phyloP scores from a whole-genome alignment of 2,113 vertebrate genomes.

The Spheniscus mendiculus region DNA sequence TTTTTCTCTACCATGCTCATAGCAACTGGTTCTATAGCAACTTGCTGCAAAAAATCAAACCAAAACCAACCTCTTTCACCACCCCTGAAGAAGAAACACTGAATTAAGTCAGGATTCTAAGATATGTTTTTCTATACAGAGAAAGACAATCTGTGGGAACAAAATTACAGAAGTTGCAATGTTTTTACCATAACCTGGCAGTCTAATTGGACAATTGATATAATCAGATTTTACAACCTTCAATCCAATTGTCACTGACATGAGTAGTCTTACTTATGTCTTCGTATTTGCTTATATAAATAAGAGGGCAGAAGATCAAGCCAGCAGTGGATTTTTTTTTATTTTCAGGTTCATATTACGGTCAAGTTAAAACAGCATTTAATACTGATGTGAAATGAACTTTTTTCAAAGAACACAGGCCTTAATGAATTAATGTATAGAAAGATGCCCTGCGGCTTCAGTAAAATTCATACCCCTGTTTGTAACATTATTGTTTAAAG shows the following conservation, averaged over 20 bases:
- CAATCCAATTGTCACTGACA: neutral
- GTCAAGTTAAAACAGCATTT: conserved; percentile 19
- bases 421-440: neutral
- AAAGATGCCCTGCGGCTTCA: conserved; percentile 10
- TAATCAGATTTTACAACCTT: neutral
- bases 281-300: neutral
- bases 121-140: neutral
- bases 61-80: neutral
- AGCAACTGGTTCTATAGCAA: neutral
- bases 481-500: conserved; percentile 33
- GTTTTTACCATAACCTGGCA: neutral
- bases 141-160: neutral
- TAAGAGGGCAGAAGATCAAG: neutral
- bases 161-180: neutral
- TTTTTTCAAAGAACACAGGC: neutral
- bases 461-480: neutral
- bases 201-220: neutral
- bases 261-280: neutral
- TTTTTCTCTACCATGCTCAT: neutral
- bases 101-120: neutral
- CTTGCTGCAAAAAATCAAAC: neutral
- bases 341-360: neutral
- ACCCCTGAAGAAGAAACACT: neutral
- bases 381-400: neutral
- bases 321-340: neutral